Percentiles rank a stretch among this genome's conserved stretches.
Conservation (phyloP, 2,888 invertebrate genomes). For the Ophion slaviceki region DNA sequence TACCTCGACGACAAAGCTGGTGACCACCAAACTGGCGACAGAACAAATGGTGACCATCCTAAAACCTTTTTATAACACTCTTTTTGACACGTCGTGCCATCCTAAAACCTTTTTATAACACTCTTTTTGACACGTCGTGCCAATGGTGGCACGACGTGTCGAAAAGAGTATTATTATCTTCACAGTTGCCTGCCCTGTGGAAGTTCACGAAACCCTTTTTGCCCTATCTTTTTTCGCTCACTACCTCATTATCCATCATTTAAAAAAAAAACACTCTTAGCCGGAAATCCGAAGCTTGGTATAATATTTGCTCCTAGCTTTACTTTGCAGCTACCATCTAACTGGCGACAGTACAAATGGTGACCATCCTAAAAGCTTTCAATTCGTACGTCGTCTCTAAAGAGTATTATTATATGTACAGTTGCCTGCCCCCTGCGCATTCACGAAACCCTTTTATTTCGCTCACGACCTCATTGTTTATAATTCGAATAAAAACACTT, state of each 20-base stretch:
- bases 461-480: neutral
- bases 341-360: neutral
- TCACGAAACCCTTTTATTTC: neutral
- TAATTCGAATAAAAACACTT: neutral
- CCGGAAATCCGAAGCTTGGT: too few species aligned
- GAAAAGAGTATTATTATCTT: constrained; percentile 13
- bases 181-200: neutral
- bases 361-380: neutral
- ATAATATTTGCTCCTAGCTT: too few species aligned
- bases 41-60: neutral
- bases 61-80: neutral
- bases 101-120: neutral
- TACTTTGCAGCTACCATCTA: neutral
- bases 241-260: too few species aligned
- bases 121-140: too few species aligned
- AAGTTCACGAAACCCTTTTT: neutral
- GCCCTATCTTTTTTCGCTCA: too few species aligned
- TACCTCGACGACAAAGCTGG: neutral
- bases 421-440: neutral
- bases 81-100: too few species aligned
- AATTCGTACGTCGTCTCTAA: constrained; percentile 4
- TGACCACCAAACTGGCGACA: neutral
- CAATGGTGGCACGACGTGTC: neutral
- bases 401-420: constrained; percentile 2
- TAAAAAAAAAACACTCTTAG: too few species aligned